Evolutionary conservation across 1,140 invertebrate species (phyloP), one percentile per base, ranked within the genome.

Genomic region (Agrilus planipennis): DNA sequence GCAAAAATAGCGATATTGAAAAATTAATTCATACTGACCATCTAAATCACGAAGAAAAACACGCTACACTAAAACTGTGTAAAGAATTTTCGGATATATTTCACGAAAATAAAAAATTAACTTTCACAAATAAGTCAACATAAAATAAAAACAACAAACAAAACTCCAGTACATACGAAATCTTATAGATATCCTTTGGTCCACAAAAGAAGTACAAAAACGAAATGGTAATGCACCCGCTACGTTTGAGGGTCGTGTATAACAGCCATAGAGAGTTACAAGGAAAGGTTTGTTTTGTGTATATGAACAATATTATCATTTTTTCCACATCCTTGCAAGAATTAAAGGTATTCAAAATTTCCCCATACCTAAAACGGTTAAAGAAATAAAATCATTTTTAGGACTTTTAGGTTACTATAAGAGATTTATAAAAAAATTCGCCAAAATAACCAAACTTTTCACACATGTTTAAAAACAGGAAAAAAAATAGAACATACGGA

Each of bases 321-420:
- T n/a, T n/a, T n/a, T n/a, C n/a, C n/a, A n/a, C n/a, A n/a, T n/a
- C n/a, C n/a, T n/a, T n/a, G n/a, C n/a, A n/a, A n/a, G n/a, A 68
- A 57, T 49, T 63, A 5, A 34, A 39, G 34, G 44, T 50, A 1
- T 30, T 67, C 9, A 46, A 47, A 44, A 50, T 66, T 64, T 57
- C 39, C 60, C 61, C 7, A 37, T 34, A 9, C 61, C 65, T 16
- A 59, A 49, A 47, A 63, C 49, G 35, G 6, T 30, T 4, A 60
- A 61, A 37, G 51, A 66, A 19, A 45, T 68, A 15, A 61, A 62
- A 39, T 14, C 18, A 31, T 46, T 41, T 42, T 29, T 46, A 3
- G 39, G 39, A 19, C 15, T 42, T 4, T 19, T 38, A 20, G 44
- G 44, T 1, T 45, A 45, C 34, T 45, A 45, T 15, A 4, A 39